Evolutionary conservation across 92 coral and sea anemone species (phyloP).

Genomic region (Zoanthus solanderi): DNA sequence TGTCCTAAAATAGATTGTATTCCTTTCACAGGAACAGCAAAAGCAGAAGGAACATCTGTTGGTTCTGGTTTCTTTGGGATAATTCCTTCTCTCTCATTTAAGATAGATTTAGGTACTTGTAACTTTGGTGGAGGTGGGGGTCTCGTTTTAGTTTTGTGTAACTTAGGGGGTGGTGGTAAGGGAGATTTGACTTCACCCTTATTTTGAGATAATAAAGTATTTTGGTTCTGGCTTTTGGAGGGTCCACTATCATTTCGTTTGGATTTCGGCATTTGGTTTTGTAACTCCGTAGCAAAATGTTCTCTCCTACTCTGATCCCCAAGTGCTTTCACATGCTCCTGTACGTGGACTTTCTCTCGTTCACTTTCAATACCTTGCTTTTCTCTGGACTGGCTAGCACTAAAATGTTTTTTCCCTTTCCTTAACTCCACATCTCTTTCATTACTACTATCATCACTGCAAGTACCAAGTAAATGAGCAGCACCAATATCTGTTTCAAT

Average conservation of each 20-base stretch:
- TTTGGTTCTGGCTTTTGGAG: slow-evolving; percentile 42
- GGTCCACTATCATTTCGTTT: slow-evolving; percentile 24
- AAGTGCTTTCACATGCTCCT: slow-evolving; percentile 4
- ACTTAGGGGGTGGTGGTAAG: slow-evolving; percentile 79
- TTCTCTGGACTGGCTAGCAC: slow-evolving; percentile 47
- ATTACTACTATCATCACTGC: slow-evolving; percentile 74
- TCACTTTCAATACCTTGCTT: slow-evolving; percentile 50
- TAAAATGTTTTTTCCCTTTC: slow-evolving; percentile 49
- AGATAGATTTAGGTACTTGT: slow-evolving; percentile 83
- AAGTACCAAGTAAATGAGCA: slow-evolving; percentile 60
- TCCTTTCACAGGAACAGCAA: slow-evolving; percentile 26
- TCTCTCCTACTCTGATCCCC: slow-evolving; percentile 43
- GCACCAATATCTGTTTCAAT: slow-evolving; percentile 79
- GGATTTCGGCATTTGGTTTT: slow-evolving; percentile 18
- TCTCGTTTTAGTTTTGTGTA: slow-evolving; percentile 77
- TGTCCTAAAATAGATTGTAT: slow-evolving; percentile 27
- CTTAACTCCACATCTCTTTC: slow-evolving; percentile 48
- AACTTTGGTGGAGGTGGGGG: slow-evolving; percentile 88
- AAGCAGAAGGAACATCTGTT: slow-evolving; percentile 29
- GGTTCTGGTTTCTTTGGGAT: slow-evolving; percentile 71
- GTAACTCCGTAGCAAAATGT: slow-evolving; percentile 4
- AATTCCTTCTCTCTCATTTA: slow-evolving; percentile 84
- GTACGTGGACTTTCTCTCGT: slow-evolving; percentile 39
- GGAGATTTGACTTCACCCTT: slow-evolving; percentile 51
- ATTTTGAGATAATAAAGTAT: slow-evolving; percentile 5